Conservation (phyloP, 2,888 invertebrate genomes). For the Elegia similella region DNA sequence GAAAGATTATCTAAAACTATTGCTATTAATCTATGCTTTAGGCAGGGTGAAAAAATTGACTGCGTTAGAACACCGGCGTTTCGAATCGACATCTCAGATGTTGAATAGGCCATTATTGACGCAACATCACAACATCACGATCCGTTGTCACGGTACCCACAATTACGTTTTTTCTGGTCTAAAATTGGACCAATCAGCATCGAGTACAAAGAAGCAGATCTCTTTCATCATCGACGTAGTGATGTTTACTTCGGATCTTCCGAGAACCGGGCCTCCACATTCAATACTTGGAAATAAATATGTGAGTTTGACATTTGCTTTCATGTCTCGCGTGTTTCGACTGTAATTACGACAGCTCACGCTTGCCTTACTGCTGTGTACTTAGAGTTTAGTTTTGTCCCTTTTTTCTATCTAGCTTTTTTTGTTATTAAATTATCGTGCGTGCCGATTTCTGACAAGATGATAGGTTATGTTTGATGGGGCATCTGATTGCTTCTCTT, state of each 20-base stretch:
- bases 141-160: constrained; percentile 66
- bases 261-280: constrained; percentile 72
- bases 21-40: too few relatives aligned
- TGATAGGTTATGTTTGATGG: constrained; percentile 78
- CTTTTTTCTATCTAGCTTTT: constrained; percentile 59
- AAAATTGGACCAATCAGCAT: constrained; percentile 79
- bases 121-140: constrained; percentile 49
- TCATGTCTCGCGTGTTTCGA: constrained; percentile 78
- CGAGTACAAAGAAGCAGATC: constrained; percentile 77
- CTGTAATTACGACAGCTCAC: constrained; percentile 65
- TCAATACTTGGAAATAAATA: constrained; percentile 82
- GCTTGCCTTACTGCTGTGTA: constrained; percentile 47
- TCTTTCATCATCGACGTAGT: constrained; percentile 81
- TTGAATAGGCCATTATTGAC: constrained; percentile 53
- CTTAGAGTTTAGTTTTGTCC: constrained; percentile 60
- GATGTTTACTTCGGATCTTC: constrained; percentile 77
- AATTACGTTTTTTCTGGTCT: constrained; percentile 58
- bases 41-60: too few relatives aligned
- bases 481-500: constrained; percentile 79
- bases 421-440: constrained; percentile 81
- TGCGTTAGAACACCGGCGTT: too few relatives aligned
- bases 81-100: too few relatives aligned
- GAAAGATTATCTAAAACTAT: too few relatives aligned
- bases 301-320: constrained; percentile 82
- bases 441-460: constrained; percentile 80